Base-by-base conservation (phyloP, 2,888 invertebrate species). In the Acanthoscelides obtectus region DNA sequence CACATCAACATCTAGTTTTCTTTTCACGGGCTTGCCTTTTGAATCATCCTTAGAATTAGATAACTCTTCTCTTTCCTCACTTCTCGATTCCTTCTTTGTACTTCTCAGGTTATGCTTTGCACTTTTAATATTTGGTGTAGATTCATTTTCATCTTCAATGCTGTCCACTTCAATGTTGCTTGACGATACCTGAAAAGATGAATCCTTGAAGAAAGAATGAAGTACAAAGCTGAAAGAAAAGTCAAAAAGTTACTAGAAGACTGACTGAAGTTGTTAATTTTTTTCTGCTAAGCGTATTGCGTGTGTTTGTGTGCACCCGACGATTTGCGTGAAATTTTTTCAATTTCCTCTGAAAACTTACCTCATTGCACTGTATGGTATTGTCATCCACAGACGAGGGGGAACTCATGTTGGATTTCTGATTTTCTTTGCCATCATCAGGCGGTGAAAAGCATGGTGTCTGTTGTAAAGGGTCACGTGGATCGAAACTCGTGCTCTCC, bases 311-410 rank as follows among this genome's bases (percentile, higher is more conserved):
- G n/a, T n/a, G n/a, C n/a, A n/a, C n/a, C n/a, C n/a, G n/a, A n/a
- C n/a, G n/a, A n/a, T n/a, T n/a, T n/a, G n/a, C n/a, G n/a, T n/a
- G n/a, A n/a, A n/a, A n/a, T n/a, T n/a, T n/a, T n/a, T n/a, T n/a
- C n/a, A n/a, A n/a, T n/a, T n/a, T n/a, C n/a, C n/a, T n/a, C n/a
- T n/a, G n/a, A n/a, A n/a, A n/a, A 12, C 17, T 45, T 45, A 91
- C 89, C 82, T 91, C 91, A 82, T 91, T 89, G 75, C 91, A 91
- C 84, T 91, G 91, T 66, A 91, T 90, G 67, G 87, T 82, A 73
- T 83, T 84, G 75, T 87, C 87, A 74, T 78, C 77, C n/a, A 69
- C 63, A 12, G 71, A 27, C 3, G 6, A 5, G 2, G 66, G 66
- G 2, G 66, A 66, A 20, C 22, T 66, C 22, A 22, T 17, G 22